Base-by-base conservation (phyloP, 2,797 vertebrate species). In the Salmo trutta region DNA sequence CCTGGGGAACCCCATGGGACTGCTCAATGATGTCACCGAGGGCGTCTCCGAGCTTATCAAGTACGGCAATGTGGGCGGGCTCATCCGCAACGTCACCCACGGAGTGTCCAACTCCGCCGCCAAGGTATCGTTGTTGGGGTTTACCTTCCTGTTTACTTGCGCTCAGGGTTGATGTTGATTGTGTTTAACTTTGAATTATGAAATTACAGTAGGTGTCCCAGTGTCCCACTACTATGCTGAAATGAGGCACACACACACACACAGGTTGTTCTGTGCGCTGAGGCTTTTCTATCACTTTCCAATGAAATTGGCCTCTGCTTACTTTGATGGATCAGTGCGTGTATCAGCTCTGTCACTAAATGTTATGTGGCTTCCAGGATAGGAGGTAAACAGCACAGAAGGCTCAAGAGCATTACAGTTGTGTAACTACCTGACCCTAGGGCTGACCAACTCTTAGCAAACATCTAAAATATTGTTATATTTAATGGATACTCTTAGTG, bases 91-190 rank as follows among this genome's bases (percentile, higher is more conserved):
- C 0, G 97, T 99, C 77, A 98, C 98, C 0, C 98, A 99, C 0
- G 98, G 98, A 0, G 97, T 99, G 4, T 99, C 98, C 66, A 98
- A 99, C 91, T 99, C 98, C 1, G 97, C 98, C 51, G 98, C 98
- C 56, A 99, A 99, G 97, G 98, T 99, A 96, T 1, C 0, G 89
- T 14, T 3, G 21, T 31, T 59, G 56, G 47, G 21, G 15, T 47
- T 36, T 53, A 41, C 16, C 67, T n/a, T n/a, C 33, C 17, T 41
- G 5, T 41, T 31, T 7, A 56, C 53, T 6, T n/a, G 15, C 7
- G 54, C 4, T n/a, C n/a, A 29, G 12, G 1, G 12, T 29, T 29
- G 2, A 12, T 8, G n/a, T 65, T 65, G n/a, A 29, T 27, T 14
- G 4, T 4, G 24, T 65, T 24, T 21, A 59, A n/a, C n/a, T 59